phyloP scores from a whole-genome alignment of 2,888 invertebrate genomes.

The Clivina fossor region DNA sequence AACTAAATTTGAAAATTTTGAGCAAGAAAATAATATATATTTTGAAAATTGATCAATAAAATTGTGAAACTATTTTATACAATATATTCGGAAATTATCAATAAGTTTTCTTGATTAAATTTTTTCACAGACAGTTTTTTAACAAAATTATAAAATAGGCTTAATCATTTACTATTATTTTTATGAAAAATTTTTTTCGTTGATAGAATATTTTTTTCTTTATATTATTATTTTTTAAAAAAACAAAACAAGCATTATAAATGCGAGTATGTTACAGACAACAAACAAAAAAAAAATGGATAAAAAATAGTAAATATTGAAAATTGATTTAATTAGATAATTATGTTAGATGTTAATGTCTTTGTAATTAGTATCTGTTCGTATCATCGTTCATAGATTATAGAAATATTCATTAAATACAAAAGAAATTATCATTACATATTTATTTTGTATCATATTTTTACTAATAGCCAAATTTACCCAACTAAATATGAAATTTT shows the following conservation, averaged over 20 bases:
- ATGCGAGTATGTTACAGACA: conserved; percentile 47
- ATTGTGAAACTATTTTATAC: too few relatives aligned
- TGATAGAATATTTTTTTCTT: conserved; percentile 4
- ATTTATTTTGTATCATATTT: conserved; percentile 29
- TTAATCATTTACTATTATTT: too few relatives aligned
- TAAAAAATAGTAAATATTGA: conserved; percentile 51
- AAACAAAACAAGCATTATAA: conserved; percentile 47
- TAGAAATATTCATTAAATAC: conserved; percentile 33
- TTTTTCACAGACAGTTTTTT: too few relatives aligned
- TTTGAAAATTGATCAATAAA: too few relatives aligned
- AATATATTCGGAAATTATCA: too few relatives aligned
- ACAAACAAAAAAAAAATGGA: conserved; percentile 50
- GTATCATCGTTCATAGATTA: conserved; percentile 49
- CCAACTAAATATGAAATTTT: too few relatives aligned
- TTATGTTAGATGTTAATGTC: conserved; percentile 55
- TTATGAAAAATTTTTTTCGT: conserved; percentile 34
- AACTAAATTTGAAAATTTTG: too few relatives aligned
- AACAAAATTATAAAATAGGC: too few relatives aligned
- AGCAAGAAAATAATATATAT: too few relatives aligned
- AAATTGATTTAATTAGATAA: conserved; percentile 54
- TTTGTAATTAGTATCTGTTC: conserved; percentile 57
- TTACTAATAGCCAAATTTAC: conserved; percentile 8
- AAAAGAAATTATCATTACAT: conserved; percentile 28
- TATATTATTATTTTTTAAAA: conserved; percentile 41
- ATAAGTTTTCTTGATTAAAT: too few relatives aligned